These are phyloP conservation scores for Drosophila guanche DNA, from an alignment of 1,140 invertebrate species.

Conservation along the genomic window DNA sequence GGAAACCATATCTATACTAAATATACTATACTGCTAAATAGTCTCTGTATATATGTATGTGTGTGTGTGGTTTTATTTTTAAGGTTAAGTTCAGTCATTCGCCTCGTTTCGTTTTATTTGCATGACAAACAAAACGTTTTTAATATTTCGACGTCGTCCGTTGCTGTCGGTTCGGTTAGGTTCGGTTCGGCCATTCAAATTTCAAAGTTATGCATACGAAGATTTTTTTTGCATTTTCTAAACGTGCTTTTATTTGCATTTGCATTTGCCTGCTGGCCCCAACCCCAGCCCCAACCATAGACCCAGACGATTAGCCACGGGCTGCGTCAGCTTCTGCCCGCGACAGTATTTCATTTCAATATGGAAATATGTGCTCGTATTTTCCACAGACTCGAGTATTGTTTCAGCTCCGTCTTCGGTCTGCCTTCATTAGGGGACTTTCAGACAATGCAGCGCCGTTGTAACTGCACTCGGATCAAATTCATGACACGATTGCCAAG, in stretches of 20 bases:
- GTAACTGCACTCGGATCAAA: constrained; percentile 14
- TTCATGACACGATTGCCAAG: constrained; percentile 5
- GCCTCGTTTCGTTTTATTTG: constrained; percentile 63
- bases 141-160: constrained; percentile 28
- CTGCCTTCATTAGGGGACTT: background rate
- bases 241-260: constrained; percentile 60
- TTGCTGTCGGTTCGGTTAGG: constrained; percentile 10
- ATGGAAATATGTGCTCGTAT: constrained; percentile 10
- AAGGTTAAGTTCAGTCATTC: constrained; percentile 70
- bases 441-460: constrained; percentile 36
- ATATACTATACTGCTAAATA: constrained; percentile 15
- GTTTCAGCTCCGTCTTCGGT: constrained; percentile 1
- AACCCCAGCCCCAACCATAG: no score
- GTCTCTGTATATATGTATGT: constrained; percentile 5
- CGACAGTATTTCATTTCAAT: constrained; percentile 2
- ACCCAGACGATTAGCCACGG: constrained; percentile 21
- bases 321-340: background rate
- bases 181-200: constrained; percentile 5
- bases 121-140: constrained; percentile 57
- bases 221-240: constrained; percentile 54
- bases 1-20: constrained; percentile 19
- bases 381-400: constrained; percentile 19
- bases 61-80: constrained; percentile 39
- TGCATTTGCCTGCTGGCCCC: constrained; percentile 14
- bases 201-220: constrained; percentile 44